Conservation (phyloP, 2,888 invertebrate genomes). For the Pseudoips prasinana region DNA sequence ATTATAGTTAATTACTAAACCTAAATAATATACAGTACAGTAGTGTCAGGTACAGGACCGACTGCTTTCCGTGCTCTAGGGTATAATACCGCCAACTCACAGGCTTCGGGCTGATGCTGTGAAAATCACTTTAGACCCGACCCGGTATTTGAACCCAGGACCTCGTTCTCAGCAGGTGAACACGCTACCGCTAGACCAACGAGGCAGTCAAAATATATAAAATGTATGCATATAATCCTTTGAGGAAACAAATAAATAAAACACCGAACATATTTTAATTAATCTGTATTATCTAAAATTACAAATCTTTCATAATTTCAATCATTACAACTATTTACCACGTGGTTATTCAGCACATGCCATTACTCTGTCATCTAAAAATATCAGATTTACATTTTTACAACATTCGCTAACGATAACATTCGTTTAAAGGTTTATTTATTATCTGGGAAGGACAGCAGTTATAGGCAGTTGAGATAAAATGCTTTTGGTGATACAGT, state of each 20-base stretch:
- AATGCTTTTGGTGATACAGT: constrained; percentile 20
- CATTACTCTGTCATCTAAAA: constrained; percentile 61
- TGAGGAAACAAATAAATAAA: constrained; percentile 38
- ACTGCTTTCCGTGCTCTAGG: no score
- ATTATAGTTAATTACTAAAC: no score
- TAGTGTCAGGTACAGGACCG: no score
- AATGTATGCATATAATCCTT: no score
- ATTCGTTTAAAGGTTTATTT: constrained; percentile 22
- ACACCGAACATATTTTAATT: constrained; percentile 50
- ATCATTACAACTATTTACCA: constrained; percentile 65
- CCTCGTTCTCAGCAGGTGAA: no score
- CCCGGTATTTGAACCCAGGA: no score
- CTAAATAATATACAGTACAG: no score
- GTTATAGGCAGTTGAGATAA: constrained; percentile 13
- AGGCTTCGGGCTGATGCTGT: no score
- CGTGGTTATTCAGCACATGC: constrained; percentile 69
- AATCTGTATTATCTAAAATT: constrained; percentile 78
- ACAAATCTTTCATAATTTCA: constrained; percentile 77
- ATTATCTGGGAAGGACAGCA: constrained; percentile 4
- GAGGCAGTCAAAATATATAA: no score
- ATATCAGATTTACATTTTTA: constrained; percentile 78
- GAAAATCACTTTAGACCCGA: no score
- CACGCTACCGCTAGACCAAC: no score
- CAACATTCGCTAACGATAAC: constrained; percentile 56
- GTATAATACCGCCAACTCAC: no score